Evolutionary conservation across 2,888 invertebrate genomes (phyloP), one percentile per base, ranked within the genome.

Genomic region (Ichneumoninae sp.): DNA sequence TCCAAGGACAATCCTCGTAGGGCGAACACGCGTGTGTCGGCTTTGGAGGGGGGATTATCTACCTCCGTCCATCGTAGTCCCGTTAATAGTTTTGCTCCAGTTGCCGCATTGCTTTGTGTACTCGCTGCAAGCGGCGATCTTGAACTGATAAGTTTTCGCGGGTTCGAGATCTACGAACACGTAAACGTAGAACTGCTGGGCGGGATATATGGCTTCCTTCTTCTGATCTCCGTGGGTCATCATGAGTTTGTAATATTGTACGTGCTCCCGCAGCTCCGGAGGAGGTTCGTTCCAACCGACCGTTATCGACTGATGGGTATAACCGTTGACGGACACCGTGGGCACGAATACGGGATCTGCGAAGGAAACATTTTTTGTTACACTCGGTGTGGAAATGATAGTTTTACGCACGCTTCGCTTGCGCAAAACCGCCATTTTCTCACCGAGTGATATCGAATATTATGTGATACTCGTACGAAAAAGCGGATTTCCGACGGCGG

Each of bases 91-190:
- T 47, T 95, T 94, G 0, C 98, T 98, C 96, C 97, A 97, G 13
- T 96, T 95, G 0, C 97, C 97, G 91, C 98, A 98, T 57, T 95
- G 94, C 87, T 95, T 95, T 3, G 96, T 97, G 89, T 96, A 96
- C 88, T 97, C 96, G 80, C 97, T 97, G 90, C 98, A 98, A 0
- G 98, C 97, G 44, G 96, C 95, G 89, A 96, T 97, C 95, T 96
- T 96, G 92, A 98, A 97, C 85, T 96, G 95, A 90, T 98, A 98
- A 40, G 96, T 96, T 44, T 97, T 97, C 19, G 97, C 97, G 0
- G 98, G 96, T 88, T 96, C 95, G 72, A 98, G 94, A 91, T 96
- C 95, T 54, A 95, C 95, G 91, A 98, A 98, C 95, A 97, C 96
- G 89, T 97, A 97, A 0, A 97, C 95, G 79, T 96, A 94, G 88